Evolutionary conservation across 2,797 vertebrate genomes (phyloP).

Genomic region (Chlorospingus semifuscus): DNA sequence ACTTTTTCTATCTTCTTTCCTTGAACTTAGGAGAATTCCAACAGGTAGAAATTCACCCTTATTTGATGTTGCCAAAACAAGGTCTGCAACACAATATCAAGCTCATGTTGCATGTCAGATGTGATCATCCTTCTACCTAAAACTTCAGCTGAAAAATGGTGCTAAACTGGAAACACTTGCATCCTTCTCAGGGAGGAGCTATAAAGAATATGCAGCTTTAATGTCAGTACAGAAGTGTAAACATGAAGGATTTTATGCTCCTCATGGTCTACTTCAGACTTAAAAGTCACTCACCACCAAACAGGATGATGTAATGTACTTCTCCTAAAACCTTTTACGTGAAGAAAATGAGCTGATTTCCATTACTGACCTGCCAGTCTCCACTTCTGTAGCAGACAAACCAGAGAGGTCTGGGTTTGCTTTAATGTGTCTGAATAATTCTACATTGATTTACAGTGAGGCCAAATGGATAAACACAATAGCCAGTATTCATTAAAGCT

Average conservation of each 20-base stretch:
- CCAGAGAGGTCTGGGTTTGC: background rate
- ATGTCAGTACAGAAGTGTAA: background rate
- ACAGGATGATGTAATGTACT: background rate
- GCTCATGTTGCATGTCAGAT: fast-evolving
- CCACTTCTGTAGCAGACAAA: background rate
- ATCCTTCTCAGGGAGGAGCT: background rate
- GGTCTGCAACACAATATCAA: background rate
- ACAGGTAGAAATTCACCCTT: background rate
- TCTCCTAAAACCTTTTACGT: background rate
- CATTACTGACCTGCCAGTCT: background rate
- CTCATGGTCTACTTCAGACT: background rate
- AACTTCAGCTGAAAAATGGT: background rate
- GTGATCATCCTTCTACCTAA: background rate
- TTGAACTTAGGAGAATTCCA: background rate
- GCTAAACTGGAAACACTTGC: background rate
- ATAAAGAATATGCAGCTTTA: background rate
- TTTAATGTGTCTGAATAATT: background rate
- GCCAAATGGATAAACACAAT: background rate
- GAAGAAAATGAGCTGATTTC: background rate
- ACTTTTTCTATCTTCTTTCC: background rate
- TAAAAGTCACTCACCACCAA: background rate
- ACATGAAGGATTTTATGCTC: background rate
- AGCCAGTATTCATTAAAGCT: background rate
- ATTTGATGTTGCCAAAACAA: background rate
- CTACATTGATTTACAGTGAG: background rate